A percentile compares a stretch with the other conserved stretches of the same genome.
Conservation (phyloP, 2,113 vertebrate species). For the Hemiscyllium ocellatum region DNA sequence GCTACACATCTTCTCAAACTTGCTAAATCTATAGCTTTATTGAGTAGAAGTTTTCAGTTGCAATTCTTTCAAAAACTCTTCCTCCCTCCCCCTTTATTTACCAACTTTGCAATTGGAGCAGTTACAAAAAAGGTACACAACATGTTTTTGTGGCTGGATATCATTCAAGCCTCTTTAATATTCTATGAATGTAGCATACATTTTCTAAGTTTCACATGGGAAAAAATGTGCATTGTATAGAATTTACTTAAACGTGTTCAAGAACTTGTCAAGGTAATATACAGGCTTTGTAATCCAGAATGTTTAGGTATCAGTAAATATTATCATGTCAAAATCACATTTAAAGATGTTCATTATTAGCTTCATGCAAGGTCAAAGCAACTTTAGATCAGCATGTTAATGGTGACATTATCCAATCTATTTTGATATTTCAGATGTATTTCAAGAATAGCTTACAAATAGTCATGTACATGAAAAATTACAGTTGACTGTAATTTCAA, state of each 20-base stretch:
- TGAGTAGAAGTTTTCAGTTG: neutral
- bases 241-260: neutral
- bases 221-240: neutral
- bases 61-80: neutral
- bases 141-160: neutral
- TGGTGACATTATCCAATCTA: neutral
- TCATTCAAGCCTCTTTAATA: neutral
- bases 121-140: neutral
- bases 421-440: neutral
- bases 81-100: neutral
- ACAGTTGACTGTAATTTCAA: neutral
- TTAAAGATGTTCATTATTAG: neutral
- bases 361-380: neutral
- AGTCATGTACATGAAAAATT: neutral
- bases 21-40: neutral
- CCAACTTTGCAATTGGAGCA: neutral
- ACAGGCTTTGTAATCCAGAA: neutral
- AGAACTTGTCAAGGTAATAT: neutral
- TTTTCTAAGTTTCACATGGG: neutral
- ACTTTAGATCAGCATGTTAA: neutral
- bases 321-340: neutral
- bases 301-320: neutral
- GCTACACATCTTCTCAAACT: too few relatives aligned
- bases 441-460: neutral
- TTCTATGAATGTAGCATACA: neutral